These are phyloP conservation scores for Leucosticte australis DNA, from an alignment of 2,113 vertebrate genomes.

Conservation along the genomic window DNA sequence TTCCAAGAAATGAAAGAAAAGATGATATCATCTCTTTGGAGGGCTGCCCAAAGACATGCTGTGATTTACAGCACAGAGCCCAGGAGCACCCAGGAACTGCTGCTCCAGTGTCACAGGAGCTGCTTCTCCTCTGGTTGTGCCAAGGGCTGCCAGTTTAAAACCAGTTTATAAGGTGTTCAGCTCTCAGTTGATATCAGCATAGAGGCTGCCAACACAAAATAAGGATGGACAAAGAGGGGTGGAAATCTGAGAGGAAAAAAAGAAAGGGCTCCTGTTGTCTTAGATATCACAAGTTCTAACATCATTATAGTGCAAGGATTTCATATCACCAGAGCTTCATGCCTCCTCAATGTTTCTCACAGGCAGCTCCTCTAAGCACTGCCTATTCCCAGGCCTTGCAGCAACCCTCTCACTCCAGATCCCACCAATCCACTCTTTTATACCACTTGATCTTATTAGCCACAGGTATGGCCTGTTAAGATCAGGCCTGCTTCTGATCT, in stretches of 20 bases:
- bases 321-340: no score
- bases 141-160: not conserved
- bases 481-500: no score
- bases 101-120: not conserved
- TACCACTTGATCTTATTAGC: no score
- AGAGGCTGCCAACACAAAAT: not conserved
- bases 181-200: not conserved
- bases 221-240: not conserved
- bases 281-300: no score
- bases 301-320: no score
- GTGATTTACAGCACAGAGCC: not conserved
- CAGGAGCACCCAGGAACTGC: not conserved
- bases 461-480: no score
- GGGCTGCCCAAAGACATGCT: not conserved
- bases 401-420: no score
- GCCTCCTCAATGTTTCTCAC: no score
- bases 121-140: not conserved
- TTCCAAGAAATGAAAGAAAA: not conserved
- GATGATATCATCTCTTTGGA: not conserved
- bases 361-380: no score
- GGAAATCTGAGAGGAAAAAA: not conserved
- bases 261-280: not conserved
- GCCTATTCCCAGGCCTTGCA: no score
- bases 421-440: no score
- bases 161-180: not conserved